Base-by-base conservation (phyloP, 2,797 vertebrate genomes). In the Nyctibius grandis region DNA sequence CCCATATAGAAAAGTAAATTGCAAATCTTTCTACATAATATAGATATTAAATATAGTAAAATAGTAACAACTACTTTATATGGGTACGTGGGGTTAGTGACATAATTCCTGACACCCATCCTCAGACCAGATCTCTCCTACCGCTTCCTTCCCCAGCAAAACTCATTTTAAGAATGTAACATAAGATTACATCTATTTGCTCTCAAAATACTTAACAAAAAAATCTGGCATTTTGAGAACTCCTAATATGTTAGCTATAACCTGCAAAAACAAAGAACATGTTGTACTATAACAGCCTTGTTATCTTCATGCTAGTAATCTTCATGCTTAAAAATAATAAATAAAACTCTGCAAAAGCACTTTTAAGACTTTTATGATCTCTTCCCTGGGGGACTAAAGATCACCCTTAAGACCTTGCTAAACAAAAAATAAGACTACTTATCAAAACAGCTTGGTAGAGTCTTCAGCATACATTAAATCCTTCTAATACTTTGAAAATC, bases 241-340 rank as follows among this genome's bases (percentile, higher is more conserved):
- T 97, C 94, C 93, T 97, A 97, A 98, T 97, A 97, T 73, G 96
- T 98, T 91, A 97, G 93, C 96, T 96, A 97, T 97, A 97, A 97
- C 95, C 96, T 97, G 93, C 94, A 96, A 97, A 98, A 98, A 97
- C 96, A 97, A 98, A 98, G 96, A 96, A 96, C 95, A 96, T 93
- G 95, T 93, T 97, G 97, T 97, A 96, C 97, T 97, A 70, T 91
- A 93, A 95, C 93, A 96, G 88, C 64, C 95, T 97, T 92, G 93
- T 97, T 97, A 97, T 97, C 97, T 96, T 94, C 94, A 87, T 95
- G 83, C 91, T 85, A 96, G 86, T 87, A 95, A 96, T 95, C 87
- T 94, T 93, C 75, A 72, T 56, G 28, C 89, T 92, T 81, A 96
- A 93, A 96, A 96, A 97, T 95, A 96, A 95, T 97, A 94, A 91